These are phyloP conservation scores for Scolopax mira DNA, from an alignment of 2,113 vertebrate genomes.

Conservation along the genomic window DNA sequence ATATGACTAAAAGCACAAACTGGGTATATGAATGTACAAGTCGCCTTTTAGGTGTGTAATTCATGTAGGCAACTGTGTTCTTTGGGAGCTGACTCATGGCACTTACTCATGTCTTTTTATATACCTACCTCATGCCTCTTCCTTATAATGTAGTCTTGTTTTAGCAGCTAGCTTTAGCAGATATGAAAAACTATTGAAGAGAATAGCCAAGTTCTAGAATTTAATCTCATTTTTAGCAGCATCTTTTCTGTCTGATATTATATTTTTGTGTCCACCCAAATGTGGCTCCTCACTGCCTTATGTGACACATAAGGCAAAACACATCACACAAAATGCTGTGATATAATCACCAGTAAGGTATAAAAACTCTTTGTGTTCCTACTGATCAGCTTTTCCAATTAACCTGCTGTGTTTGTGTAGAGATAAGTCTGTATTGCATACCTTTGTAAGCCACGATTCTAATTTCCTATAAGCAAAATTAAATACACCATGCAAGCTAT, in stretches of 20 bases:
- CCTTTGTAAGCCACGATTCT: neutral
- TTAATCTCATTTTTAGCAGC: neutral
- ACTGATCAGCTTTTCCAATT: neutral
- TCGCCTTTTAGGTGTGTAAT: neutral
- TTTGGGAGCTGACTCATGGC: slow-evolving; percentile 41
- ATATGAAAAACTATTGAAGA: neutral
- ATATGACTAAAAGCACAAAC: neutral
- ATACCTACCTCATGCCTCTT: neutral
- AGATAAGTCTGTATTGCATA: neutral
- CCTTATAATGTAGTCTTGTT: neutral
- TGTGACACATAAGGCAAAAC: neutral
- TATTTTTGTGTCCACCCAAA: neutral
- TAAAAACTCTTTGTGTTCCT: neutral
- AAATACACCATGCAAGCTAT: neutral
- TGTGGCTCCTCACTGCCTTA: neutral
- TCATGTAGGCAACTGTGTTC: slow-evolving; percentile 15
- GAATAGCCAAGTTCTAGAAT: neutral
- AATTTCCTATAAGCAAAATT: neutral
- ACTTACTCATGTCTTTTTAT: slow-evolving; percentile 54
- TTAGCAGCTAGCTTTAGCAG: neutral
- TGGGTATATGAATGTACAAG: neutral
- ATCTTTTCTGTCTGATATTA: neutral
- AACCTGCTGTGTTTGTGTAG: neutral
- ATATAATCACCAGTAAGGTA: neutral
- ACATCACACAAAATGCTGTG: neutral